These are phyloP conservation scores for Folsomia manolachei DNA, from an alignment of 2,888 invertebrate species.

Conservation along the genomic window DNA sequence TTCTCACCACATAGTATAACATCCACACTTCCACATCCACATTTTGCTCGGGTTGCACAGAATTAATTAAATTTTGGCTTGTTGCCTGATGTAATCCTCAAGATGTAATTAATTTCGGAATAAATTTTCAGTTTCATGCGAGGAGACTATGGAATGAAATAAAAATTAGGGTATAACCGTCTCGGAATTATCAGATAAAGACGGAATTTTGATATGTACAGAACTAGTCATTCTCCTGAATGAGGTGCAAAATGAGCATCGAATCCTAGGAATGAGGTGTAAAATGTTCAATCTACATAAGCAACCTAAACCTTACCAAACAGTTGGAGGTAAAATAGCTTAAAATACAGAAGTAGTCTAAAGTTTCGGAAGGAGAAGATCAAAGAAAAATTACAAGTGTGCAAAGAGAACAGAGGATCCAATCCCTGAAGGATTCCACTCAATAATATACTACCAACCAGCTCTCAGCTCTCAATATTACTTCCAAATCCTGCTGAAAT, in stretches of 20 bases:
- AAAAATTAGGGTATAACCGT: too few relatives aligned
- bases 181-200: neutral
- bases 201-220: neutral
- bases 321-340: neutral
- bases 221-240: too few relatives aligned
- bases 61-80: slow-evolving; percentile 9
- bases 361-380: neutral
- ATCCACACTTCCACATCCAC: too few relatives aligned
- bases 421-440: neutral
- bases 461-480: neutral
- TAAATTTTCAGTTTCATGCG: too few relatives aligned
- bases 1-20: too few relatives aligned
- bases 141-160: too few relatives aligned
- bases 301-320: too few relatives aligned
- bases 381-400: neutral
- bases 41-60: neutral
- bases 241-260: neutral
- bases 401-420: neutral
- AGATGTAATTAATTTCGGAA: slow-evolving; percentile 5
- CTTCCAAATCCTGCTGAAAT: neutral
- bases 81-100: neutral
- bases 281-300: neutral
- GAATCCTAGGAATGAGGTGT: neutral
- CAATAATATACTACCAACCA: neutral
- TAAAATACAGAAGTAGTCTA: neutral